These are phyloP conservation scores for Psittacula echo DNA, from an alignment of 2,797 vertebrate species.

Conservation along the genomic window DNA sequence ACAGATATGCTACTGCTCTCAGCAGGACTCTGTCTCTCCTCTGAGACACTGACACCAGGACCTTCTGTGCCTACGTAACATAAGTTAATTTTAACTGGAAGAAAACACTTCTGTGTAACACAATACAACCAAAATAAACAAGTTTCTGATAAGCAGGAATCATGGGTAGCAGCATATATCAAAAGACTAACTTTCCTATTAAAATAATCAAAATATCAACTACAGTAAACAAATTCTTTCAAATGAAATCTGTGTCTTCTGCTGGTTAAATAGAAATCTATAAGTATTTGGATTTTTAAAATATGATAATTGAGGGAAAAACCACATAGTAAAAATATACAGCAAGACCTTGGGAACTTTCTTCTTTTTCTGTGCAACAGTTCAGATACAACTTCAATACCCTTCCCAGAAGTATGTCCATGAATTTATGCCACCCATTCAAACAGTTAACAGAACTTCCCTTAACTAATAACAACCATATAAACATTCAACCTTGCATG, in stretches of 20 bases:
- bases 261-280: neutral
- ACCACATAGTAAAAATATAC: neutral
- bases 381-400: neutral
- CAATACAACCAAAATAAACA: neutral
- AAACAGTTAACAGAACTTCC: neutral
- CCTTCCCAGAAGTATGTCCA: neutral
- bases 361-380: neutral
- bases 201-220: neutral
- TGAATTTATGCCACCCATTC: neutral
- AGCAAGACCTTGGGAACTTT: neutral
- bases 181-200: neutral
- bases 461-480: neutral
- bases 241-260: neutral
- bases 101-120: neutral
- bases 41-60: conserved; percentile 85
- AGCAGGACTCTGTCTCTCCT: conserved; percentile 90
- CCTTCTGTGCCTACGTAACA: conserved; percentile 87
- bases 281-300: neutral
- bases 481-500: neutral
- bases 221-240: neutral
- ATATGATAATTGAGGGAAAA: neutral
- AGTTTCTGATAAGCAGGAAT: rapidly evolving
- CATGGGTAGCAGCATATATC: neutral
- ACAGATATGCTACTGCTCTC: conserved; percentile 87
- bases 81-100: neutral